Evolutionary conservation across 2,113 vertebrate species (phyloP).

Genomic region (Lepus europaeus): DNA sequence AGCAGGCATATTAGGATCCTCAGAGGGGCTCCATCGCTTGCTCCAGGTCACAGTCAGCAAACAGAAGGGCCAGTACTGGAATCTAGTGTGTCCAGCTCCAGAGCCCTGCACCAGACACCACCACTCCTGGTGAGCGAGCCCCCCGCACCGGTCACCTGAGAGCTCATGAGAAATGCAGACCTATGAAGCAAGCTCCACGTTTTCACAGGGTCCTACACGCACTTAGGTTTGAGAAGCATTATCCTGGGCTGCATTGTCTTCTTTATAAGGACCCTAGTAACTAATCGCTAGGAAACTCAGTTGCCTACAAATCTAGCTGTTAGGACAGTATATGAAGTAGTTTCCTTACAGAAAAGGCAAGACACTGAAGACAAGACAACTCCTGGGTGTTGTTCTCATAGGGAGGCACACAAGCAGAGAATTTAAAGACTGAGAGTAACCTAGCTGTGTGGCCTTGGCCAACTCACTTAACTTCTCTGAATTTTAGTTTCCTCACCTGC

Average conservation of each 20-base stretch:
- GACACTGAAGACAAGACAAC: not conserved
- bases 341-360: not conserved
- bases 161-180: not conserved
- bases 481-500: slow-evolving; percentile 11
- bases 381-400: slow-evolving; percentile 15
- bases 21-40: not conserved
- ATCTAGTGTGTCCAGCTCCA: not conserved
- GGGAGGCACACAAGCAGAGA: not conserved
- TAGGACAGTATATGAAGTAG: not conserved
- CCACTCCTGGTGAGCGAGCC: not conserved
- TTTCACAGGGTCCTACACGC: not conserved
- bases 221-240: not conserved
- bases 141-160: not conserved
- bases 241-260: not conserved
- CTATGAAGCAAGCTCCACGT: not conserved
- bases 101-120: not conserved
- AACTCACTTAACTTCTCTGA: not conserved
- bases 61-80: not conserved
- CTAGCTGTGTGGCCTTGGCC: no score
- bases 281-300: not conserved
- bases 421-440: not conserved
- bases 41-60: not conserved
- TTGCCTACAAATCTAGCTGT: not conserved
- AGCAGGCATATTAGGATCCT: not conserved
- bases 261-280: not conserved